Evolutionary conservation across 2,113 vertebrate species (phyloP), one percentile per base, ranked within the genome.

Genomic region (Epinephelus lanceolatus): DNA sequence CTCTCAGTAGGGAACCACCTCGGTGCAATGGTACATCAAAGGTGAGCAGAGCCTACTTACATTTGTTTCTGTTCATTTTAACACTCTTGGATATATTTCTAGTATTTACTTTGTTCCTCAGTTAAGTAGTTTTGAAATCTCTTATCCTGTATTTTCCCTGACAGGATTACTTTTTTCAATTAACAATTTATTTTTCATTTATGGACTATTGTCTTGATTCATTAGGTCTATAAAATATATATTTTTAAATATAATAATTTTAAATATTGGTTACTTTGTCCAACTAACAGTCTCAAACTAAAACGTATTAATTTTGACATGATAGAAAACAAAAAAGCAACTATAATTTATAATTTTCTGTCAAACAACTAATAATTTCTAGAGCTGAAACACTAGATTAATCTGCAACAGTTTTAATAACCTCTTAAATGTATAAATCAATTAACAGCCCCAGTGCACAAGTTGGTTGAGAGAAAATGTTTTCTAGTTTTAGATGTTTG

Each of bases 21-120:
- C 88, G 96, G 97, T 93, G 96, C 96, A 94, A 96, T 99, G 95
- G 97, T 98, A 97, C 98, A 99, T 97, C 97, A 98, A 99, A 99
- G 98, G 98, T 99, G 96, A 98, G 97, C 94, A 33, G 17, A 60
- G 17, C n/a, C 33, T 25, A 14, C 42, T 21, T 53, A 3, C 61
- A 12, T 37, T 65, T n/a, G 17, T 47, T 52, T 23, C 17, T 78
- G 33, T 33, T 80, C 21, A 14, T 71, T 71, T 53, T 70, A 59
- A 68, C 42, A 5, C 27, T 19, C 15, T 55, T 51, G 0, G 0
- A 1, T 70, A 8, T 23, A 19, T 74, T 42, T 9, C 2, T 42
- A 1, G 7, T 59, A 6, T 78, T 74, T 33, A 42, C 37, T 47
- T n/a, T 62, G 30, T 67, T 33, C 6, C 6, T 9, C 49, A 21